A percentile compares a stretch with the other conserved stretches of the same genome.
Evolutionary conservation across 2,113 vertebrate genomes (phyloP).

Genomic region (Herpailurus yagouaroundi): DNA sequence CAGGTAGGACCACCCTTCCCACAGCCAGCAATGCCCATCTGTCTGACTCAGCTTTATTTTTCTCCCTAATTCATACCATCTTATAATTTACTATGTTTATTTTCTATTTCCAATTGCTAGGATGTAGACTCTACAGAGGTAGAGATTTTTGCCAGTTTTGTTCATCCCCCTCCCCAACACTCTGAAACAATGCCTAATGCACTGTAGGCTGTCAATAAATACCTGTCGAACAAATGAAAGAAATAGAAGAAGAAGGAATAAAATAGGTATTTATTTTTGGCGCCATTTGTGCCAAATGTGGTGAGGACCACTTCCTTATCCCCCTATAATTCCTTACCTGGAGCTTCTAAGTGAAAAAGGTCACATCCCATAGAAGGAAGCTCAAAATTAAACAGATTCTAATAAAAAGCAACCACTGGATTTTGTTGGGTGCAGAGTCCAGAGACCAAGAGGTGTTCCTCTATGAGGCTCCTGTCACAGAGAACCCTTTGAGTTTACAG

Average conservation of each 20-base stretch:
- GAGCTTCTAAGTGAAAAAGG: background rate
- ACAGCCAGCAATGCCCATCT: no score
- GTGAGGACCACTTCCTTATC: background rate
- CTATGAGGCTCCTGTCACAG: background rate
- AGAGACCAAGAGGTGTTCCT: background rate
- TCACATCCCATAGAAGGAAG: background rate
- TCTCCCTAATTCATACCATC: background rate
- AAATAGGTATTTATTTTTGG: background rate
- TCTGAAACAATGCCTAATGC: background rate
- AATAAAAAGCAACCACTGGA: background rate
- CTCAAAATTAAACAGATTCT: background rate
- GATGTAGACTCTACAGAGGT: background rate
- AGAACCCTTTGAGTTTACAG: background rate
- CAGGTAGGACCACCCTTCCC: background rate
- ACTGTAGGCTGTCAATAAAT: background rate
- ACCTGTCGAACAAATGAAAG: background rate
- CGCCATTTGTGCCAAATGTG: background rate
- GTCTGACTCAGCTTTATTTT: background rate
- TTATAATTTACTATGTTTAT: background rate
- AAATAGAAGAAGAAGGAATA: background rate
- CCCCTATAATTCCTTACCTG: background rate
- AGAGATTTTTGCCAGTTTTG: background rate
- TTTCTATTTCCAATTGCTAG: background rate
- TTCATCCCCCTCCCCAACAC: background rate
- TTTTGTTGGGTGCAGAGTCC: background rate